These are phyloP conservation scores for Genyomyrus donnyi DNA, from an alignment of 2,113 vertebrate species.

Conservation along the genomic window DNA sequence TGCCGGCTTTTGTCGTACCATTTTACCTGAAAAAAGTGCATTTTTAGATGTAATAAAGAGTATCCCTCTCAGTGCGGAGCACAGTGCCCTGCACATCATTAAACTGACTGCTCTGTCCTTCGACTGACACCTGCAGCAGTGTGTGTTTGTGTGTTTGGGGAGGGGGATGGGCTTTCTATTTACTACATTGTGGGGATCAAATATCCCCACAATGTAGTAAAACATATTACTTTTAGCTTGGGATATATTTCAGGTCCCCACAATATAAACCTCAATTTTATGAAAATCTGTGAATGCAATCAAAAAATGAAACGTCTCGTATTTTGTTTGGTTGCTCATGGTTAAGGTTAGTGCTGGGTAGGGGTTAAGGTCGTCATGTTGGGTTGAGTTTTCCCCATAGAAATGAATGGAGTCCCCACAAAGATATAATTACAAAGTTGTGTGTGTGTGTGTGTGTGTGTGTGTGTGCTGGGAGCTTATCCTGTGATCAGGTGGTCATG, in stretches of 20 bases:
- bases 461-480: background rate
- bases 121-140: background rate
- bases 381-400: background rate
- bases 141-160: background rate
- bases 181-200: background rate
- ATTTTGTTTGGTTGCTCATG: background rate
- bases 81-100: background rate
- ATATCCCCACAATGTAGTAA: background rate
- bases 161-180: background rate
- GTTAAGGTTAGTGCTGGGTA: background rate
- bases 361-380: background rate
- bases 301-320: background rate
- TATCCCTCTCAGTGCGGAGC: background rate
- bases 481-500: background rate
- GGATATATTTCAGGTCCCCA: background rate
- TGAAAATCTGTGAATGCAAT: background rate
- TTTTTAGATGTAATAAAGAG: background rate
- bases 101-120: background rate
- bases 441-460: background rate
- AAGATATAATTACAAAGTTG: background rate
- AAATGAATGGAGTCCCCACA: background rate
- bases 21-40: background rate
- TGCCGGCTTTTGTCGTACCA: background rate
- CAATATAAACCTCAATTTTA: background rate
- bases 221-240: background rate